Evolutionary conservation across 2,888 invertebrate genomes (phyloP).

Genomic region (Microchrysa polita): DNA sequence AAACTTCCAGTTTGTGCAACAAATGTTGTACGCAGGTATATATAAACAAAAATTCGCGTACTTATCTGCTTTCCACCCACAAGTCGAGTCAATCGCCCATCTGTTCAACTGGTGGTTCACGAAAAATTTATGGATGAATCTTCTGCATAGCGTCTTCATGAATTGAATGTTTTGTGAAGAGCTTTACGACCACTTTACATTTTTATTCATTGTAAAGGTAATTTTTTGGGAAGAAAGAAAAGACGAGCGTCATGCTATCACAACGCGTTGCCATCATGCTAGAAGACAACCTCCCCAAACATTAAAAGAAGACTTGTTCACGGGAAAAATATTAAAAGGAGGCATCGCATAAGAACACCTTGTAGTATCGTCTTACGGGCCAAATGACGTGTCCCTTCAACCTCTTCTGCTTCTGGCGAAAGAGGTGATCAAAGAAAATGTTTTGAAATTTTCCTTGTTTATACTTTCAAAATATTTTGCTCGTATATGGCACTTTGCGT

Average conservation of each 20-base stretch:
- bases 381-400: too few species aligned
- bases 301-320: not conserved
- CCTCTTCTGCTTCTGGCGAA: too few species aligned
- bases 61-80: too few species aligned
- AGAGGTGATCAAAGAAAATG: too few species aligned
- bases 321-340: not conserved
- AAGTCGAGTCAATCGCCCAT: not conserved
- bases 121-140: not conserved
- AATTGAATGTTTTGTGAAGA: conserved; percentile 32
- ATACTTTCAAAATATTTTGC: too few species aligned
- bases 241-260: too few species aligned
- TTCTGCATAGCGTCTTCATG: not conserved
- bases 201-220: conserved; percentile 43
- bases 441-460: too few species aligned
- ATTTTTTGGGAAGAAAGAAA: conserved; percentile 6
- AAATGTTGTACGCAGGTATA: too few species aligned
- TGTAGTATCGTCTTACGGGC: not conserved
- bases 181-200: conserved; percentile 41
- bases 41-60: conserved; percentile 14
- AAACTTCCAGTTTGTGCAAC: too few species aligned
- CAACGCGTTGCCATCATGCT: too few species aligned
- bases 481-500: too few species aligned
- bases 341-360: not conserved
- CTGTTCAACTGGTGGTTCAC: conserved; percentile 29
- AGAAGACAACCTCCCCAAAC: not conserved